Evolutionary conservation across 1,140 invertebrate species (phyloP), one percentile per base, ranked within the genome.

Genomic region (Geopemphigus sp.): DNA sequence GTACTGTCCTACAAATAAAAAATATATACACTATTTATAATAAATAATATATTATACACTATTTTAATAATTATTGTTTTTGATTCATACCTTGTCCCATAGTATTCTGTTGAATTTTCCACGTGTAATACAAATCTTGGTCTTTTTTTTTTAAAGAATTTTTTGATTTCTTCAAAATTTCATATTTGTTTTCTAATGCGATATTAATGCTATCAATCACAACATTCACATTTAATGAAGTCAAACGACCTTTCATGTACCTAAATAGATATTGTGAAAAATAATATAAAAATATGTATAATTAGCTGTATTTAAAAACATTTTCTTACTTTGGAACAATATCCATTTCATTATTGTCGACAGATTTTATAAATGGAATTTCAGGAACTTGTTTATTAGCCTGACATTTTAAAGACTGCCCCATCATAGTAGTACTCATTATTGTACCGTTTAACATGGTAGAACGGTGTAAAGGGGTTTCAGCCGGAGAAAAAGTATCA

Each of bases 111-210:
- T 78, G 74, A 63, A 78, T 78, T 78, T 78, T 78, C 74, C 74
- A 78, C 5, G 56, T 47, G 11, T 78, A 63, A 29, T 78, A 78
- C 5, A 59, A 24, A 50, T 78, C 74, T 63, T 59, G 57, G 45
- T 78, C 74, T 63, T 78, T 78, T 78, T 78, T 78, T 63, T 78
- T 78, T 19, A 78, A 61, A 19, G 45, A 5, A 14, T n/a, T 78
- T 63, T 26, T 78, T 50, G 74, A 19, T 14, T 78, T 78, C 29
- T 24, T 29, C 17, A 78, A 63, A 47, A 78, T 78, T 19, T 63
- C 74, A 78, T 78, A 78, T 61, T 78, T 78, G 61, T 78, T 78
- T 78, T 78, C 74, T 78, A 78, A 78, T 11, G 74, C 57, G 45
- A 47, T 63, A 63, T 78, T 78, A 78, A 78, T 63, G 19, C 74